These are phyloP conservation scores for mouse (Mus musculus) DNA, from an alignment of 2,113 vertebrate species.

Conservation along the genomic window DNA sequence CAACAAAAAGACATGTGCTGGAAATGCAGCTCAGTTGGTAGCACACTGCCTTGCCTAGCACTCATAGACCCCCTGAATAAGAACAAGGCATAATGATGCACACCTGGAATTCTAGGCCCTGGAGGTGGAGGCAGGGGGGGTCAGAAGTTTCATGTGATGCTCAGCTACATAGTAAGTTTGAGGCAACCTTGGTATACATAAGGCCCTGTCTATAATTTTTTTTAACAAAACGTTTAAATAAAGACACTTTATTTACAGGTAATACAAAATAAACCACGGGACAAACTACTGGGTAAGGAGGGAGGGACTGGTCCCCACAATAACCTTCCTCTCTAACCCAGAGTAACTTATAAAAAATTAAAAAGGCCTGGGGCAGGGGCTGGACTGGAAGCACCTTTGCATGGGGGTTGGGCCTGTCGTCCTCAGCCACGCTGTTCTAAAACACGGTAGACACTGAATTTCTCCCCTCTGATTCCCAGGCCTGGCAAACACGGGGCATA, in stretches of 20 bases:
- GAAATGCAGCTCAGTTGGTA: not conserved
- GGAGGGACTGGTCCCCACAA: not conserved
- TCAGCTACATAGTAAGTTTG: not conserved
- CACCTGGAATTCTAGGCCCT: not conserved
- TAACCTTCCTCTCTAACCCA: slow-evolving; percentile 50
- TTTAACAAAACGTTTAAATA: slow-evolving; percentile 39
- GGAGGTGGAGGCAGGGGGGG: not conserved
- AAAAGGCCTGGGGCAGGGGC: slow-evolving; percentile 70
- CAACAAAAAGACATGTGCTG: not conserved
- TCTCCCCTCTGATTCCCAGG: not conserved
- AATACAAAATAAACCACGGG: slow-evolving; percentile 83
- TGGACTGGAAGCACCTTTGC: slow-evolving; percentile 79
- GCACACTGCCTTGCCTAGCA: not conserved
- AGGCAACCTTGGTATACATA: not conserved
- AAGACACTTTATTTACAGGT: slow-evolving; percentile 81
- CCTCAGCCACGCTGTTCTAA: slow-evolving; percentile 31
- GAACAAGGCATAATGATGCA: not conserved
- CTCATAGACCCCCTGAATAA: not conserved
- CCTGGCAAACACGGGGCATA: not conserved
- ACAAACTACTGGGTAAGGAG: slow-evolving; percentile 60
- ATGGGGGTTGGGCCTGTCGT: slow-evolving; percentile 13
- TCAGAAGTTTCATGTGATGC: not conserved
- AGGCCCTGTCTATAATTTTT: not conserved
- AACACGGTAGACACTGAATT: not conserved
- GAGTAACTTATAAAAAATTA: slow-evolving; percentile 78